Evolutionary conservation across 2,797 vertebrate species (phyloP), one percentile per base, ranked within the genome.

Genomic region (Schizopygopsis malacanthus): DNA sequence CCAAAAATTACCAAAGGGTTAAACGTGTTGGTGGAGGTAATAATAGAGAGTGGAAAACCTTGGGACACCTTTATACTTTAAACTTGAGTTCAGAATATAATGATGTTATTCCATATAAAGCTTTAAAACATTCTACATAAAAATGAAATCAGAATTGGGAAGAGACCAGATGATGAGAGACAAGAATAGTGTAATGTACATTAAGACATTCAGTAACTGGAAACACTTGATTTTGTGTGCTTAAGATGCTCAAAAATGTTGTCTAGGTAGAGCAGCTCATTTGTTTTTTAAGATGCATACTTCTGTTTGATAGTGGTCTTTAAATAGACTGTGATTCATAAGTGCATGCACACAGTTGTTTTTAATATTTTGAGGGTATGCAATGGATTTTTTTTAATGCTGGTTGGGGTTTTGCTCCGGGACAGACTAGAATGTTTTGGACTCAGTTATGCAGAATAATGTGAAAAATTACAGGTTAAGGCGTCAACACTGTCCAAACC

Each of bases 391-490:
- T 65, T 4, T 65, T 80, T 41, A 7, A 25, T 33, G 52, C 39
- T 61, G 22, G 39, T 28, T 50, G 22, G 39, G 9, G 67, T 39
- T 86, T 63, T 87, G 37, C 59, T 20, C 18, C 0, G 22, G 45
- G 82, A 79, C 18, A 37, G 33, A 39, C 28, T 76, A 69, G 6
- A 81, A 75, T 69, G 33, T 76, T 69, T 81, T 70, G 39, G 41
- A 75, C 43, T 81, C 61, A 52, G 71, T 70, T 56, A 43, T 41
- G 63, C 61, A 22, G 86, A 78, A 78, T 72, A 75, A 78, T 85
- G 45, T 37, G 59, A 76, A 50, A 39, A 39, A 37, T 39, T 52
- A 69, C 39, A 69, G 43, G 2, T 54, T 76, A 12, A 76, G 61
- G 33, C 11, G 22, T 47, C 70, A 75, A 28, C 59, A 45, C 39